Conservation (phyloP, 2,888 invertebrate genomes). For the Pardosa pseudoannulata region DNA sequence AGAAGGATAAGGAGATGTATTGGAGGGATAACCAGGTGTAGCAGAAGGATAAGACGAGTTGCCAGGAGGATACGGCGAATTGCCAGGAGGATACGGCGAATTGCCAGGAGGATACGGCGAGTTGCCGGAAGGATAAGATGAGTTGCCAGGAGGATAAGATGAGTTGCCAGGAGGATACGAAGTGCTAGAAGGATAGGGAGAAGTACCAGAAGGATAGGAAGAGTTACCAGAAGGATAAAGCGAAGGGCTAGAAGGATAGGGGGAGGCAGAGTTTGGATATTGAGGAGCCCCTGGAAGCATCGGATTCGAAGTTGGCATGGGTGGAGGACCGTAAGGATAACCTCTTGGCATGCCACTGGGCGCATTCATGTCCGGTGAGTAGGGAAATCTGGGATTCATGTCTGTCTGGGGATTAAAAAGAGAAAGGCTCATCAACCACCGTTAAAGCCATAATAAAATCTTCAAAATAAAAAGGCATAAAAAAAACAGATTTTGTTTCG, state of each 20-base stretch:
- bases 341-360: conserved; percentile 46
- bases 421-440: no score
- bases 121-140: not conserved
- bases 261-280: not conserved
- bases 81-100: not conserved
- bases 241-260: not conserved
- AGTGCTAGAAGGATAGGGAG: not conserved
- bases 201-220: not conserved
- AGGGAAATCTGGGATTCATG: conserved; percentile 42
- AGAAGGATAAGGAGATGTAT: not conserved
- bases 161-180: not conserved
- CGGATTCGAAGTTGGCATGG: conserved; percentile 29
- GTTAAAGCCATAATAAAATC: no score
- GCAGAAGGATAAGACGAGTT: not conserved
- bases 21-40: not conserved
- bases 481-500: no score
- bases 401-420: conserved; percentile 7
- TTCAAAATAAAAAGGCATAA: no score
- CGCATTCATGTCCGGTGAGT: conserved; percentile 39
- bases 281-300: conserved; percentile 7
- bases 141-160: not conserved
- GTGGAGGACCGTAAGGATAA: conserved; percentile 44
- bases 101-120: not conserved
- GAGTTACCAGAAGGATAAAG: no score
- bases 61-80: not conserved